These are phyloP conservation scores for Anneissia japonica DNA, from an alignment of 35 echinoderm and acorn worm genomes.

Conservation along the genomic window DNA sequence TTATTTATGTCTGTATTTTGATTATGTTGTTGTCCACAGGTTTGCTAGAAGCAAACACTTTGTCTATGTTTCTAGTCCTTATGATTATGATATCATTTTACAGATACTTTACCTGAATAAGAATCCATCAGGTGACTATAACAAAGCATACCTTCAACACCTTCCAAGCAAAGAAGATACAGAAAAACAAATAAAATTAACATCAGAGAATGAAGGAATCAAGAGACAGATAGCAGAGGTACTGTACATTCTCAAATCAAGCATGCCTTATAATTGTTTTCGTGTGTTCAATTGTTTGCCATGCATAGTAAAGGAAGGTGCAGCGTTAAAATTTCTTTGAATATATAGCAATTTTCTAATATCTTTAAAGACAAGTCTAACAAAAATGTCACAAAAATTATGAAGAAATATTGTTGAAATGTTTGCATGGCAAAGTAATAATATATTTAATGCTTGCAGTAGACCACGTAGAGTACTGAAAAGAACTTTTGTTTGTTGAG, in stretches of 20 bases:
- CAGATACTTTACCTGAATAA: conserved; percentile 76
- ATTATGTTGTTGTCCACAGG: background rate
- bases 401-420: too few relatives aligned
- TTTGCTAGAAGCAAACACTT: background rate
- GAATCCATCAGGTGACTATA: conserved; percentile 80
- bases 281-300: too few relatives aligned
- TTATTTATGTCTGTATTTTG: background rate
- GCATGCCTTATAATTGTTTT: background rate
- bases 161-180: conserved; percentile 87
- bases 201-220: conserved; percentile 92
- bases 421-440: too few relatives aligned
- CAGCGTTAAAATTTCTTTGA: too few relatives aligned
- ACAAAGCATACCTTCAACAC: conserved; percentile 56
- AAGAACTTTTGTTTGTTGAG: too few relatives aligned
- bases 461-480: too few relatives aligned
- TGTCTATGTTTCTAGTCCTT: background rate
- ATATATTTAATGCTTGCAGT: too few relatives aligned
- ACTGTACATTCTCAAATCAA: background rate
- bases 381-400: too few relatives aligned
- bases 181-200: conserved; percentile 75
- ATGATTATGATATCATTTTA: background rate
- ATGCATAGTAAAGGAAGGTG: too few relatives aligned
- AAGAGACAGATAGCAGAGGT: conserved; percentile 92
- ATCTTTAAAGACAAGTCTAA: too few relatives aligned
- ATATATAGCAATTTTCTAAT: too few relatives aligned